Base-by-base conservation (phyloP, 2,113 vertebrate species). In the Erinaceus europaeus region DNA sequence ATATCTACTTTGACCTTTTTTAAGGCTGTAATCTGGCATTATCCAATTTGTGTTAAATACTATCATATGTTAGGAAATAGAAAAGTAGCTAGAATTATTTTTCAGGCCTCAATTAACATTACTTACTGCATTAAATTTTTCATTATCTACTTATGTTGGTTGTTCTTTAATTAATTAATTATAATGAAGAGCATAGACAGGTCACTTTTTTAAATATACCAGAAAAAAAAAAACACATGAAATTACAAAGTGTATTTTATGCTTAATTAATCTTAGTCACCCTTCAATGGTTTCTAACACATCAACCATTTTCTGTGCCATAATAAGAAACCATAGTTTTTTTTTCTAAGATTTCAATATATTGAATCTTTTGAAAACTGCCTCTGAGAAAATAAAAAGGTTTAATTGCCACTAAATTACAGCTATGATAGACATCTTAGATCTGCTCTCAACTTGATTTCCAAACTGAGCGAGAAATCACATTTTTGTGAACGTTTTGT, bases 381-480 rank as follows among this genome's bases (percentile, higher is more conserved):
- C 25, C 86, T 86, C 80, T 61, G 34, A 81, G 74, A 86, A 80
- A 85, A 82, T 36, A 27, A 55, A 13, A 76, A 57, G 61, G 9
- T 71, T 76, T 75, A 38, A 59, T 29, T 59, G 34, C 72, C 80
- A 79, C 61, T 25, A 78, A 72, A 81, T 79, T 73, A n/a, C 52
- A 84, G 69, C 55, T 50, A 80, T 57, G 77, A 57, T 3, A 34
- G 29, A 6, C 36, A 64, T 84, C 40, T 57, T 61, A 80, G 86
- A 61, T 88, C 59, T 89, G 46, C 32, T 87, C 44, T 57, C n/a
- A 15, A 62, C 42, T 68, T 78, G 55, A 38, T 62, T 90, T 93
- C 59, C 23, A 53, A 38, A 32, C 8, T 3, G 34, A 75, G 40
- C 32, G 32, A 71, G 64, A 77, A 84, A 71, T 29, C 62, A 68